A percentile compares a stretch with the other conserved stretches of the same genome.
Evolutionary conservation across 1,140 invertebrate species (phyloP).

Genomic region (Calosoma granatense): DNA sequence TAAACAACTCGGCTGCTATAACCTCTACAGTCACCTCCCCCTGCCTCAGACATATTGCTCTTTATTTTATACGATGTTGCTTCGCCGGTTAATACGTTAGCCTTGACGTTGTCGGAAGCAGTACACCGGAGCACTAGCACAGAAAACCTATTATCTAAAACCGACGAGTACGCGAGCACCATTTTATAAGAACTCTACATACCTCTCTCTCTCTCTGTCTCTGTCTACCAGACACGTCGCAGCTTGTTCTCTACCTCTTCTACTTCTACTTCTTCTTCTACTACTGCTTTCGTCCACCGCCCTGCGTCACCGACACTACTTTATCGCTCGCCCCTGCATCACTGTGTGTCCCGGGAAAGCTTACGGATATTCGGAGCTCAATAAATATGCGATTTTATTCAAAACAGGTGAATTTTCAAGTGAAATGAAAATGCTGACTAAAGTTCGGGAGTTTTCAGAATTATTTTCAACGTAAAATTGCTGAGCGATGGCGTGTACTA

Average conservation of each 20-base stretch:
- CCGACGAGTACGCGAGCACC: background rate
- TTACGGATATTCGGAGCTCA: background rate
- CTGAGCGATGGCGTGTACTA: too few relatives aligned
- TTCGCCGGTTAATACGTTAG: background rate
- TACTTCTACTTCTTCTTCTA: too few relatives aligned
- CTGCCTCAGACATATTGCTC: background rate
- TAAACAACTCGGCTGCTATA: background rate
- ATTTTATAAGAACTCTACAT: background rate
- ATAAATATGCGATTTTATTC: constrained; percentile 9
- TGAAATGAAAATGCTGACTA: background rate
- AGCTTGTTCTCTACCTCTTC: too few relatives aligned
- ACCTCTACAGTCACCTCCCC: too few relatives aligned
- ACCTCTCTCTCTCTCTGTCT: background rate
- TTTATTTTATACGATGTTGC: background rate
- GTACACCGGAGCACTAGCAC: too few relatives aligned
- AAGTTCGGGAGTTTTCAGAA: background rate
- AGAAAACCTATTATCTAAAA: background rate
- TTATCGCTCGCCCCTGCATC: background rate
- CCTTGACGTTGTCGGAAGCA: background rate
- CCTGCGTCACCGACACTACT: too few relatives aligned
- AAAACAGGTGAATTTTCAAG: constrained; percentile 8
- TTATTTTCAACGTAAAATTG: background rate
- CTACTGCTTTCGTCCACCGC: too few relatives aligned
- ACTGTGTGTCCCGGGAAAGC: background rate
- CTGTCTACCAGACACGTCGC: too few relatives aligned